A percentile compares a stretch with the other conserved stretches of the same genome.
These are phyloP conservation scores for Stercorarius parasiticus DNA, from an alignment of 2,113 vertebrate genomes.

Conservation along the genomic window DNA sequence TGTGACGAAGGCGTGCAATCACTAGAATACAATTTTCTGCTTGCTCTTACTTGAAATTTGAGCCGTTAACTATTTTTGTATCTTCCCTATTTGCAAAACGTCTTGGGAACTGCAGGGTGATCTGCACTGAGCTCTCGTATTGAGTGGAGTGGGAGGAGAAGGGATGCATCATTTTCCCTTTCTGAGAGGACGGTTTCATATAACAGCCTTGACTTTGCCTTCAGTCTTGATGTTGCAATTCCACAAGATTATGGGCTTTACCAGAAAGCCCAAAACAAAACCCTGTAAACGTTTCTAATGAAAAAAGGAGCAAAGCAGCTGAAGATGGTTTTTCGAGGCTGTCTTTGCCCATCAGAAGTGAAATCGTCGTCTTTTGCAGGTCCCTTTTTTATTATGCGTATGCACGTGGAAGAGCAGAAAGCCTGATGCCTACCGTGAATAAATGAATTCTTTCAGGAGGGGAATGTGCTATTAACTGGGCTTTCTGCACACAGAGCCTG, in stretches of 20 bases:
- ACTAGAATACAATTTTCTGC: not conserved
- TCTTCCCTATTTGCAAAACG: not conserved
- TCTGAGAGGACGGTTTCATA: not conserved
- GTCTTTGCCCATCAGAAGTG: not conserved
- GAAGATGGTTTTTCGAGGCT: not conserved
- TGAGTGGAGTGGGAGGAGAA: not conserved
- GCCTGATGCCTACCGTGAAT: too few relatives aligned
- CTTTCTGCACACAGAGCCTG: not conserved
- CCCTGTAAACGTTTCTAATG: not conserved
- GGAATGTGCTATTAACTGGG: not conserved
- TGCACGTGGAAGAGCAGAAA: not conserved
- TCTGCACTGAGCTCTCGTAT: not conserved
- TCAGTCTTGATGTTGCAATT: not conserved
- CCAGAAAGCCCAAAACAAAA: not conserved
- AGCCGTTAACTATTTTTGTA: not conserved
- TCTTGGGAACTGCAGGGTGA: not conserved
- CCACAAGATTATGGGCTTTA: fast-evolving
- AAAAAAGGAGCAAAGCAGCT: not conserved
- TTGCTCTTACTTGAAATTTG: not conserved
- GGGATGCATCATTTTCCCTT: not conserved
- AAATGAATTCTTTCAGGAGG: not conserved
- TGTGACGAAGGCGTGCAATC: not conserved
- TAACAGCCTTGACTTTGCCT: not conserved
- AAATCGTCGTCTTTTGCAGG: not conserved
- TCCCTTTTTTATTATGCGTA: not conserved